Base-by-base conservation (phyloP, 2,888 invertebrate species). In the Smittia aterrima region DNA sequence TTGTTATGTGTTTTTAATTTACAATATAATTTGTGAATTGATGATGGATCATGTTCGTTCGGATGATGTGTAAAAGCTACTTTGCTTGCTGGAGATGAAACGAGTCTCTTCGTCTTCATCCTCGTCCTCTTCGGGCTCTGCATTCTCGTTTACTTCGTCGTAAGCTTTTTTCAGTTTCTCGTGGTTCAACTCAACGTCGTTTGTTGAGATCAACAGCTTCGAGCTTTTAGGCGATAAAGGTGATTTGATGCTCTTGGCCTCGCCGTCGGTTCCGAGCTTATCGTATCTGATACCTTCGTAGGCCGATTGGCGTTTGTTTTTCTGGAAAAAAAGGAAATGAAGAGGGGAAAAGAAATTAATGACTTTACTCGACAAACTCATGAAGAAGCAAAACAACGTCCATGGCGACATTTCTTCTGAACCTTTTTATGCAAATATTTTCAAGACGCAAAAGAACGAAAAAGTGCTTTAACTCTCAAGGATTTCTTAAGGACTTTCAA, bases 1-100 rank as follows among this genome's bases (percentile, higher is more conserved):
- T 64, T 64, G 25, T 58, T 58, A 18, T 47, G 20, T 22, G 53
- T 22, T 24, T 24, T 25, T 25, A 64, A 64, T 64, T 64, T 64
- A 64, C 64, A 64, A 6, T 6, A n/a, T 64, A 27, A 64, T 64
- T 64, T 24, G 64, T 16, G 24, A 25, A 25, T 64, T 64, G 25
- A 64, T 72, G 72, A 24, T 72, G 27, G 72, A 72, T 72, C 72
- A 72, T 62, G 72, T 72, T 22, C 72, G 72, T 62, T 72, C 72
- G 16, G 72, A 72, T 62, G 72, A 72, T 62, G 58, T 72, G 62
- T 72, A 72, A 72, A 32, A 62, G 16, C 25, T 32, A 18, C 53
- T 58, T 32, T 18, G 32, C 9, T 24, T 58, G 13, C 58, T 62
- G 1, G 27, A 38, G 3, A 72, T 72, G 22, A 72, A 72, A 9